These are phyloP conservation scores for Drosophila recens DNA, from an alignment of 2,888 invertebrate species.

Conservation along the genomic window DNA sequence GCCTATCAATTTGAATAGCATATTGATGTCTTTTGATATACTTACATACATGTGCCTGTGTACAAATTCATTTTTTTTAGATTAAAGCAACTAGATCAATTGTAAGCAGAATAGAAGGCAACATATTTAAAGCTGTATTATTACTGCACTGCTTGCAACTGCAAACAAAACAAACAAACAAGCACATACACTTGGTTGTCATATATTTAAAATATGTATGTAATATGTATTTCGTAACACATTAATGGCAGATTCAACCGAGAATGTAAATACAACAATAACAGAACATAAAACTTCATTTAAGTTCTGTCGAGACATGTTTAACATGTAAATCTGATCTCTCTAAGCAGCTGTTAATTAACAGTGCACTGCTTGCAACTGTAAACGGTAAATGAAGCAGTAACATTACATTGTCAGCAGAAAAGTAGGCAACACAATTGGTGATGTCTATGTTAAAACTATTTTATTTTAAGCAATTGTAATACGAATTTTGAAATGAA, in stretches of 20 bases:
- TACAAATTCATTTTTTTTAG: too few species aligned
- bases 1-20: constrained; percentile 23
- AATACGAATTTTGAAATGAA: not conserved
- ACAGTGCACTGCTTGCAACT: constrained; percentile 4
- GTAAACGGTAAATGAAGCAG: not conserved
- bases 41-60: not conserved
- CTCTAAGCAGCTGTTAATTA: not conserved
- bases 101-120: too few species aligned
- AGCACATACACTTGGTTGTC: too few species aligned
- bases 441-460: not conserved
- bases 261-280: not conserved
- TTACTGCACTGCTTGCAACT: too few species aligned
- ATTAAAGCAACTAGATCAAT: too few species aligned
- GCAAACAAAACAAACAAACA: too few species aligned
- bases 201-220: too few species aligned
- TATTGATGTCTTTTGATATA: constrained; percentile 6
- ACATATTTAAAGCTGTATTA: too few species aligned
- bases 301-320: not conserved
- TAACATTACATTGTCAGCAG: not conserved
- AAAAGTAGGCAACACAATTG: not conserved
- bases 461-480: not conserved
- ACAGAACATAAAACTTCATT: not conserved
- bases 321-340: not conserved
- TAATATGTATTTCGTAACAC: too few species aligned
- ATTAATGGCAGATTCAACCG: too few species aligned